These are phyloP conservation scores for Drosophila colorata DNA, from an alignment of 2,888 invertebrate species.

Conservation along the genomic window DNA sequence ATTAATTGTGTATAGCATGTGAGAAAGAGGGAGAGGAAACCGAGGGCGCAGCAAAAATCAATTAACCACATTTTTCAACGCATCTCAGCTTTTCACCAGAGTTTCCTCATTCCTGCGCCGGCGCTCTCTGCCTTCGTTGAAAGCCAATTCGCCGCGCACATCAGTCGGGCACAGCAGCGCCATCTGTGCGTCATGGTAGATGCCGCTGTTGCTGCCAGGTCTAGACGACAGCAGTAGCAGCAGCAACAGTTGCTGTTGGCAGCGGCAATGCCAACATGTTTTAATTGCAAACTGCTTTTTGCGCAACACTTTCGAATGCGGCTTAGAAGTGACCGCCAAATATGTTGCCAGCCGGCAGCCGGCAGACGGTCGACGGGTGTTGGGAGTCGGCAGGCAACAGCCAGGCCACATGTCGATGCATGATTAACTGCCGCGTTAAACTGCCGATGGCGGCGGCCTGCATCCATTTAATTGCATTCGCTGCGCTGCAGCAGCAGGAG, in stretches of 20 bases:
- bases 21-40: not conserved
- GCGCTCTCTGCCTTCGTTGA: conserved; percentile 50
- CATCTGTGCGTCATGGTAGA: conserved; percentile 73
- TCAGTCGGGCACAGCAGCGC: conserved; percentile 63
- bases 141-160: conserved; percentile 74
- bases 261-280: conserved; percentile 68
- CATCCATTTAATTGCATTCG: conserved; percentile 82
- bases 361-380: conserved; percentile 14
- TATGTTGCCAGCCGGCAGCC: conserved; percentile 45
- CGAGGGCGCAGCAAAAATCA: conserved; percentile 57
- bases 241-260: conserved; percentile 18
- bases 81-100: conserved; percentile 77
- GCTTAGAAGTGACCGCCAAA: conserved; percentile 80
- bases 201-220: conserved; percentile 24
- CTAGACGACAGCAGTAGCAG: conserved; percentile 44
- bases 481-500: conserved; percentile 24
- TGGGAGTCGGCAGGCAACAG: conserved; percentile 22
- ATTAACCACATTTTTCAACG: conserved; percentile 80
- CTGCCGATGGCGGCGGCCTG: conserved; percentile 65
- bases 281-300: conserved; percentile 81
- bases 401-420: conserved; percentile 68
- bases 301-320: conserved; percentile 78
- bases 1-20: conserved; percentile 31
- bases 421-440: conserved; percentile 81
- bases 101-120: conserved; percentile 77